These are phyloP conservation scores for Mimas tiliae DNA, from an alignment of 2,888 invertebrate species.

Conservation along the genomic window DNA sequence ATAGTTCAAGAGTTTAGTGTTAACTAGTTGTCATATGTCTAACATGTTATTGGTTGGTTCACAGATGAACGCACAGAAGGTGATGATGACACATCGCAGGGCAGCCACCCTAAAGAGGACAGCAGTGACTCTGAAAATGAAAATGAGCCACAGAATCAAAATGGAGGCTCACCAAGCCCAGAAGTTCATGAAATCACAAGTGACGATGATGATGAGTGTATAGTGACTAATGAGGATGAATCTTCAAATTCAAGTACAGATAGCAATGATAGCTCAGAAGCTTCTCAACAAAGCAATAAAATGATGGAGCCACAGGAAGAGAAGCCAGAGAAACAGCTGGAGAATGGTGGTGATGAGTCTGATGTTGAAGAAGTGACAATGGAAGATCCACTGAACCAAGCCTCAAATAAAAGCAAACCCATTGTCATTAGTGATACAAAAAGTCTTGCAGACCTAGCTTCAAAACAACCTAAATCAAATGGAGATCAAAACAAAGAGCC, in stretches of 20 bases:
- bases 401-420: slow-evolving; percentile 66
- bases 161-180: slow-evolving; percentile 68
- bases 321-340: slow-evolving; percentile 62
- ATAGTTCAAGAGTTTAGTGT: too few species aligned
- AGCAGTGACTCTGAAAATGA: slow-evolving; percentile 75
- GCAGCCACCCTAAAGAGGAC: slow-evolving; percentile 77
- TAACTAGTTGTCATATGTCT: slow-evolving; percentile 21
- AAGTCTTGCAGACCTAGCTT: slow-evolving; percentile 88
- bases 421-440: slow-evolving; percentile 91
- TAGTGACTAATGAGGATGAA: slow-evolving; percentile 81
- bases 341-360: slow-evolving; percentile 75
- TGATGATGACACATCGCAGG: slow-evolving; percentile 80
- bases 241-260: slow-evolving; percentile 83
- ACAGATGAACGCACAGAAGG: slow-evolving; percentile 80
- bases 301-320: slow-evolving; percentile 82
- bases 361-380: slow-evolving; percentile 85
- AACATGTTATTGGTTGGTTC: slow-evolving; percentile 31
- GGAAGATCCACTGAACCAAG: slow-evolving; percentile 86
- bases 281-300: slow-evolving; percentile 73
- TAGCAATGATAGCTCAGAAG: slow-evolving; percentile 86
- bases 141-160: slow-evolving; percentile 72
- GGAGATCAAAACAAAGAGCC: slow-evolving; percentile 88
- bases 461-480: slow-evolving; percentile 78
- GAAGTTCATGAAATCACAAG: slow-evolving; percentile 84
- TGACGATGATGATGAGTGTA: slow-evolving; percentile 85